Base-by-base conservation (phyloP, 2,797 vertebrate species). In the Synanceia verrucosa region DNA sequence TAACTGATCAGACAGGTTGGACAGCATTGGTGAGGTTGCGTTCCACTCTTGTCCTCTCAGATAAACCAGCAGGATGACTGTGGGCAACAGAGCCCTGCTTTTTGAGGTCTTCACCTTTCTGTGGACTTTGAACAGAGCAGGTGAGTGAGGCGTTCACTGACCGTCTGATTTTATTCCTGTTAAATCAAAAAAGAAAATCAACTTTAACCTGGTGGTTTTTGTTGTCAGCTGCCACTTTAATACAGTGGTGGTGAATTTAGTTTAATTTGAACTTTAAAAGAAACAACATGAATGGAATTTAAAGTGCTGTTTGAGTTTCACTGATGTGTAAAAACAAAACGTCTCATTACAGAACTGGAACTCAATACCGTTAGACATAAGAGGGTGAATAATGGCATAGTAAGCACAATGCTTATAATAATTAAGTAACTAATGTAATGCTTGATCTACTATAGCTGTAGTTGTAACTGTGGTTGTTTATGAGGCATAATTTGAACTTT, bases 81-180 rank as follows among this genome's bases (percentile, higher is more conserved):
- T 1, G 10, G 0, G 0, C 0, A 23, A 4, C 1, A 2, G 0
- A n/a, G 0, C 1, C 1, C 1, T 34, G 5, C 0, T 68, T 26
- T 26, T 44, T 19, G 1, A 47, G 3, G 4, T 63, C n/a, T 7
- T 58, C 5, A 62, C 9, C 50, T 52, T 50, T 7, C 1, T 55
- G 1, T 39, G 21, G 66, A 69, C 66, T 14, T 37, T 19, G 7
- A 3, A 2, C 31, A 24, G 16, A 47, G 48, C 9, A 23, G 78
- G 84, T 86, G 8, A 70, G 84, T 24, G 10, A 31, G 6, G 7
- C 21, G 4, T 58, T 48, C 10, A 43, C 23, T 1, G 10, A 4
- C 16, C 1, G 0, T 51, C 55, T 28, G 51, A 41, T 57, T 19
- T 19, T 21, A 0, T 51, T 46, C 11, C n/a, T 9, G 9, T 14